phyloP scores from a whole-genome alignment of 2,797 vertebrate genomes.

The Karalla daura region DNA sequence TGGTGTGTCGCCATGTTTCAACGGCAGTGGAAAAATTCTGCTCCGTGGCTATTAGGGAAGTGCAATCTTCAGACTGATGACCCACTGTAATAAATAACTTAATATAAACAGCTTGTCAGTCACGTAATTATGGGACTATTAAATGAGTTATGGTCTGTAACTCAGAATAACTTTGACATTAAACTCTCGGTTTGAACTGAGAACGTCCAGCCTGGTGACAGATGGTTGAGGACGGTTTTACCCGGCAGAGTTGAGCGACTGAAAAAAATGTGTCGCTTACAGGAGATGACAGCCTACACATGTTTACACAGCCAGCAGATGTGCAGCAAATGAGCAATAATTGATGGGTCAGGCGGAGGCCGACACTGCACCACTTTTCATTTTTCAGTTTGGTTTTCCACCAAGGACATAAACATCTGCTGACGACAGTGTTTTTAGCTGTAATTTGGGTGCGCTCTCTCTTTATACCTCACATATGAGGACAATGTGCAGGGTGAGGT shows the following conservation, averaged over 20 bases:
- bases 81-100: conserved; percentile 20
- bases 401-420: not conserved
- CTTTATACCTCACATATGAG: conserved; percentile 1
- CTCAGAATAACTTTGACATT: conserved; percentile 43
- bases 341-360: too few species aligned
- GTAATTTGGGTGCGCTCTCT: not conserved
- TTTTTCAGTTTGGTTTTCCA: not conserved
- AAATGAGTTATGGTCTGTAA: conserved; percentile 14
- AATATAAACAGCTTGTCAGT: conserved; percentile 40
- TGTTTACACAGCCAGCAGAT: too few species aligned
- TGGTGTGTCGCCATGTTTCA: conserved; percentile 49
- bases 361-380: too few species aligned
- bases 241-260: too few species aligned
- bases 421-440: not conserved
- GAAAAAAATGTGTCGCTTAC: too few species aligned
- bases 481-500: not conserved
- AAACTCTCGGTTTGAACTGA: not conserved
- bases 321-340: too few species aligned
- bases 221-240: too few species aligned
- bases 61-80: conserved; percentile 32
- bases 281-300: too few species aligned
- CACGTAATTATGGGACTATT: conserved; percentile 35
- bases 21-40: conserved; percentile 44
- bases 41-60: conserved; percentile 18
- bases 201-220: too few species aligned